Percentiles rank a stretch among this genome's conserved stretches.
These are phyloP conservation scores for Diachasma alloeum DNA, from an alignment of 1,140 invertebrate species.

Conservation along the genomic window DNA sequence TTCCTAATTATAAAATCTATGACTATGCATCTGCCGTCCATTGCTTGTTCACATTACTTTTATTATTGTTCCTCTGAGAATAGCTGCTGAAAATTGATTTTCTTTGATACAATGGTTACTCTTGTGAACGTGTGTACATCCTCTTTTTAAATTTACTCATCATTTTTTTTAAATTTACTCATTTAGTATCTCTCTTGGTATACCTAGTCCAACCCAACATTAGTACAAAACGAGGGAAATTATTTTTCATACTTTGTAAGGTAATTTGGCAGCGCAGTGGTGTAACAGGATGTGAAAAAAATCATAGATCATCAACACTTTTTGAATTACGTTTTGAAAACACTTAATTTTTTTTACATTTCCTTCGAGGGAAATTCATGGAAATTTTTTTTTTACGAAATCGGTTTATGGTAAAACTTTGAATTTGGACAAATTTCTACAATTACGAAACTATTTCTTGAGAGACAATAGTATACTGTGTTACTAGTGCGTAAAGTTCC, in stretches of 20 bases:
- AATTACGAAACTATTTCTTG: no score
- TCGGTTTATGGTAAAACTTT: no score
- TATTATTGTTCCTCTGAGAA: background rate
- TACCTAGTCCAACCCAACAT: background rate
- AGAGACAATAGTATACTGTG: no score
- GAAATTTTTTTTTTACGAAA: no score
- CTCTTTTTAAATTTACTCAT: background rate
- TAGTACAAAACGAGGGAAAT: background rate
- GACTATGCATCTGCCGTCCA: background rate
- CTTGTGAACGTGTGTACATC: background rate
- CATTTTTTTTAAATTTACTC: background rate
- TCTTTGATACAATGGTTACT: background rate
- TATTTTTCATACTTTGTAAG: background rate
- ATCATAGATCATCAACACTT: no score
- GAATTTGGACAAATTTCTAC: no score
- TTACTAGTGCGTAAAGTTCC: no score
- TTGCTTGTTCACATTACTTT: background rate
- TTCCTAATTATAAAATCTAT: slow-evolving; percentile 5
- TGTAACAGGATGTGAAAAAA: no score
- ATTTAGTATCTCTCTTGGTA: background rate
- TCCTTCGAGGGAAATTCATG: no score
- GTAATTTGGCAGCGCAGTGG: background rate
- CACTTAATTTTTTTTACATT: no score
- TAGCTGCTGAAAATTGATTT: background rate
- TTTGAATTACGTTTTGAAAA: no score